Conservation (phyloP, 2,888 invertebrate species). For the Opisthograptis luteolata region DNA sequence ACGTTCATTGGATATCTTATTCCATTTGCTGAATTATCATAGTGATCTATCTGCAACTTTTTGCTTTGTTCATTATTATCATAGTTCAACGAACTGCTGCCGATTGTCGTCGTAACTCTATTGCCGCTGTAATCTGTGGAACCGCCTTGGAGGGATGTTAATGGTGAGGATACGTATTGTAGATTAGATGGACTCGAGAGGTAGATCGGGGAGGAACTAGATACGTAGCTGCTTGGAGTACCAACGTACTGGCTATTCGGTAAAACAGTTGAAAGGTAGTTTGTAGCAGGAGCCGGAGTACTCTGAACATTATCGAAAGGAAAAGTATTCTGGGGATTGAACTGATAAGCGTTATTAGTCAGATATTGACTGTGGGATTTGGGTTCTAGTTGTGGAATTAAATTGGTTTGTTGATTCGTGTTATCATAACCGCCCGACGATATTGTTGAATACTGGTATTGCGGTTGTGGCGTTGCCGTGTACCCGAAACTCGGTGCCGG, state of each 20-base stretch:
- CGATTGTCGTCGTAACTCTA: constrained; percentile 59
- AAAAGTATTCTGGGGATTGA: constrained; percentile 58
- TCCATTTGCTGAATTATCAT: constrained; percentile 73
- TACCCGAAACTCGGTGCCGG: constrained; percentile 65
- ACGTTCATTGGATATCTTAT: constrained; percentile 63
- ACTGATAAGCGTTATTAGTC: constrained; percentile 60
- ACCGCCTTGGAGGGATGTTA: constrained; percentile 65
- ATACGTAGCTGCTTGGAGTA: constrained; percentile 66
- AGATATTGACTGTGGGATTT: constrained; percentile 63
- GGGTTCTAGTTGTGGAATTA: constrained; percentile 56
- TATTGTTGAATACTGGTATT: constrained; percentile 70
- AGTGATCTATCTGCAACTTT: constrained; percentile 73
- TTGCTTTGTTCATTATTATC: constrained; percentile 61
- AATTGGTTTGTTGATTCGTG: constrained; percentile 58
- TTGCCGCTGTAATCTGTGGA: constrained; percentile 63
- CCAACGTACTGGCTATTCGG: constrained; percentile 67
- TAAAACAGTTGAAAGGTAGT: constrained; percentile 65
- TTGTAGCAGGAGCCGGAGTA: constrained; percentile 66
- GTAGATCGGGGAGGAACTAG: constrained; percentile 71
- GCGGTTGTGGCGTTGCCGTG: constrained; percentile 74
- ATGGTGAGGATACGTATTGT: constrained; percentile 72
- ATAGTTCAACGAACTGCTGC: constrained; percentile 55
- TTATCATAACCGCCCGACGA: constrained; percentile 60
- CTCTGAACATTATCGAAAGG: constrained; percentile 61
- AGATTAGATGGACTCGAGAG: constrained; percentile 70